Conservation (phyloP, 2,888 invertebrate species). For the Sympetrum striolatum region DNA sequence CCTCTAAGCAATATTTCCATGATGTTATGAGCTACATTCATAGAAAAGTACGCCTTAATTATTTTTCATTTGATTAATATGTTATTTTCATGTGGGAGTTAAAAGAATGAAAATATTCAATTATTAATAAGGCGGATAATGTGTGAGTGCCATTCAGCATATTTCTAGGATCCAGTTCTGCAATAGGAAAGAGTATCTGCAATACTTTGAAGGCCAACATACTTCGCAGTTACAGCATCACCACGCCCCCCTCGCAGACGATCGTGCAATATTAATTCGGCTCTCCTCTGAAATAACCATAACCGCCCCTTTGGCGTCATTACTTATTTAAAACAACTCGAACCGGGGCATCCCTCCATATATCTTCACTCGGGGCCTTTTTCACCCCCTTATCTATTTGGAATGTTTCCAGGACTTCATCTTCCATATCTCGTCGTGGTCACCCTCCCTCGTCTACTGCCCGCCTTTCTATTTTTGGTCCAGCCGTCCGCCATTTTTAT, state of each 20-base stretch:
- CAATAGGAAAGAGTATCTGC: too few species aligned
- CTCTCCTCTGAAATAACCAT: neutral
- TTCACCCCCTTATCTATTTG: neutral
- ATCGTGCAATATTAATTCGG: neutral
- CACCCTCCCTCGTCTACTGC: neutral
- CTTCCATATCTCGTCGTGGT: neutral
- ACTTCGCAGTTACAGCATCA: neutral
- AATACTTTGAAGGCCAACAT: too few species aligned
- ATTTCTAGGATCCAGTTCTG: too few species aligned
- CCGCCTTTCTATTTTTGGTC: conserved; percentile 26
- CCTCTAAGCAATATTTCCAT: too few species aligned
- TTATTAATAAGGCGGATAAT: too few species aligned
- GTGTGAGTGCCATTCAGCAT: too few species aligned
- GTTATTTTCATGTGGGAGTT: too few species aligned
- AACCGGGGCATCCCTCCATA: neutral
- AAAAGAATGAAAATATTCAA: too few species aligned
- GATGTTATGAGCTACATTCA: too few species aligned
- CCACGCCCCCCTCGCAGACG: neutral
- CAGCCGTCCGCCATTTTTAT: conserved; percentile 14
- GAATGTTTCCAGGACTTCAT: neutral
- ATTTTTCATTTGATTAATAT: too few species aligned
- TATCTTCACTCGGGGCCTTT: neutral
- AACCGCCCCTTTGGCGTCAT: neutral
- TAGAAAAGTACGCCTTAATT: too few species aligned
- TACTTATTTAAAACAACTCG: neutral